Evolutionary conservation across 2,888 invertebrate genomes (phyloP), one percentile per base, ranked within the genome.

Genomic region (Blastobasis lacticolella): DNA sequence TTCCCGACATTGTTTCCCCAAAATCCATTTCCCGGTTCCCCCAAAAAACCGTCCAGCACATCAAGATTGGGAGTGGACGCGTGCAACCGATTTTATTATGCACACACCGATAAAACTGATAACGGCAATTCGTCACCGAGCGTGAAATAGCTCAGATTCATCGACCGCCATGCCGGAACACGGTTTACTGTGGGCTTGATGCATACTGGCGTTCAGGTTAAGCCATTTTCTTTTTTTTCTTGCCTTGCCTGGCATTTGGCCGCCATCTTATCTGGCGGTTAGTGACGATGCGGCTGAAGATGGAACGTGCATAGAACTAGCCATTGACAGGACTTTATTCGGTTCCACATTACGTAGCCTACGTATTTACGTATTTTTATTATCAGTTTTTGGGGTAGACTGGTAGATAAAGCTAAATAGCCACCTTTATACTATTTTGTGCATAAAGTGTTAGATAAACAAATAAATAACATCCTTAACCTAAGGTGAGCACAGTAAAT

Each of bases 71-170:
- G 48, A 47, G 43, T 43, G 43, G 46, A 50, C 53, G 54, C 57
- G 49, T 55, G 47, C 49, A 43, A 49, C 54, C 58, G 58, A 54
- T 64, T 68, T 64, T 60, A 61, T 61, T 63, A 61, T 62, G 57
- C 64, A 63, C 50, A 48, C 50, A 43, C 54, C 57, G 56, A 70
- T 72, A 69, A 68, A 70, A 66, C 62, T 60, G 60, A 63, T 65
- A 64, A 63, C 61, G 63, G 66, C 66, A 62, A 69, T 71, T 69
- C 69, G 66, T 69, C 71, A 69, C 61, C 51, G 62, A 60, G 56
- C 64, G 69, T 64, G 63, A 66, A 70, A 65, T 59, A 50, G 62
- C 60, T 62, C 57, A 62, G 63, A 67, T 67, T 63, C 62, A 63
- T 56, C 52, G 61, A 23, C 23, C 23, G 23, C 40, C 48, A 50